Conservation (phyloP, 2,113 vertebrate genomes). For the Cacatua alba region DNA sequence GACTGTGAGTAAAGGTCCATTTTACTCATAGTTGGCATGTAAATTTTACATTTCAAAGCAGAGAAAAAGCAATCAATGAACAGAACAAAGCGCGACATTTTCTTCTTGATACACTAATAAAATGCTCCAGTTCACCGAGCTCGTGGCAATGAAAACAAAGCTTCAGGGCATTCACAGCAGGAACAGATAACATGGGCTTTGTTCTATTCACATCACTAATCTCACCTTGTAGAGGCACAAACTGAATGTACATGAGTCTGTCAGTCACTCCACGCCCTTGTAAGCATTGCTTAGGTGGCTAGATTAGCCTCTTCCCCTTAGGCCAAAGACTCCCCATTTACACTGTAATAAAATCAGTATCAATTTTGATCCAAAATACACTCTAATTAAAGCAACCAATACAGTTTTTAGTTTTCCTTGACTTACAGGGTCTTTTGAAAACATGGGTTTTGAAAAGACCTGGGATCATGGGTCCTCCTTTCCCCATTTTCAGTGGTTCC, state of each 20-base stretch:
- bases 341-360: neutral
- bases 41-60: conserved; percentile 6
- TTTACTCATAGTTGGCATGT: neutral
- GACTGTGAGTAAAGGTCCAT: neutral
- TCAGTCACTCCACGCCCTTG: neutral
- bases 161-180: conserved; percentile 24
- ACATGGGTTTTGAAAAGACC: neutral
- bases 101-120: conserved; percentile 43
- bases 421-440: neutral
- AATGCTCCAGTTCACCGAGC: conserved; percentile 3
- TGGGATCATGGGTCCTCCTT: neutral
- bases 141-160: conserved; percentile 33
- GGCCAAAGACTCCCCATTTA: neutral
- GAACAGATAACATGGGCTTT: conserved; percentile 33
- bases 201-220: conserved; percentile 36
- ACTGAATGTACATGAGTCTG: neutral
- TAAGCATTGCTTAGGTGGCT: conserved; percentile 40
- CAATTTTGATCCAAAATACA: conserved; percentile 11
- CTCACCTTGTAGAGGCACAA: conserved; percentile 29
- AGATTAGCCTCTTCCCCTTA: neutral
- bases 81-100: conserved; percentile 22
- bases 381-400: neutral
- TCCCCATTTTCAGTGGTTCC: neutral
- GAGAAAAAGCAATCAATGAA: neutral
- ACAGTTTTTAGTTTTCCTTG: neutral